phyloP scores from a whole-genome alignment of 2,797 vertebrate species.

The Phoxinus dragarum region DNA sequence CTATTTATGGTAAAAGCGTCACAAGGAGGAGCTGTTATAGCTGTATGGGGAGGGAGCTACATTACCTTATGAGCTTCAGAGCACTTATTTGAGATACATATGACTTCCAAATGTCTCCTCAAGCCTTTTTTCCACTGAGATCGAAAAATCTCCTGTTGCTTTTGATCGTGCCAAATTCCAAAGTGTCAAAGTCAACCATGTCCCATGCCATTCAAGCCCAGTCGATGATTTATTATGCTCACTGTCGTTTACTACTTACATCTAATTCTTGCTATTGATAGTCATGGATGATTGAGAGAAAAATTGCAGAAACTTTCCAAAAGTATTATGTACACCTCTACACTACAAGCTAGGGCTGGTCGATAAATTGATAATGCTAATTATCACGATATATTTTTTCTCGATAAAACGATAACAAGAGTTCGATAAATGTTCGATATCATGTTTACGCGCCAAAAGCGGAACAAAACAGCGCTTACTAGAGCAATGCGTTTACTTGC shows the following conservation, averaged over 20 bases:
- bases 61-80: slow-evolving; percentile 63
- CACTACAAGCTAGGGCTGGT: neutral
- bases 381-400: too few relatives aligned
- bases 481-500: too few relatives aligned
- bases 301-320: neutral
- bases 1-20: slow-evolving; percentile 83
- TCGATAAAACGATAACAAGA: too few relatives aligned
- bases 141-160: slow-evolving; percentile 57
- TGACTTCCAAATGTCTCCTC: slow-evolving; percentile 71
- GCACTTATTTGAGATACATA: slow-evolving; percentile 71
- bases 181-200: slow-evolving; percentile 67
- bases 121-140: slow-evolving; percentile 63
- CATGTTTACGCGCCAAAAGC: too few relatives aligned
- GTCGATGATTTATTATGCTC: slow-evolving; percentile 28
- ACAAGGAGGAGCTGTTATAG: slow-evolving; percentile 70
- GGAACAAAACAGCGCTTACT: too few relatives aligned
- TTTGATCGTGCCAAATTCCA: slow-evolving; percentile 68
- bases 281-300: slow-evolving; percentile 25
- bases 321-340: slow-evolving; percentile 29
- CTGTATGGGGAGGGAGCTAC: slow-evolving; percentile 62
- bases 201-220: slow-evolving; percentile 22
- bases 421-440: too few relatives aligned
- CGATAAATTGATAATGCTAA: too few relatives aligned
- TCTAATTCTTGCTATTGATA: slow-evolving; percentile 41
- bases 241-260: slow-evolving; percentile 28